A percentile compares a stretch with the other conserved stretches of the same genome.
Conservation (phyloP, 2,797 vertebrate species). For the Pteronotus mesoamericanus region DNA sequence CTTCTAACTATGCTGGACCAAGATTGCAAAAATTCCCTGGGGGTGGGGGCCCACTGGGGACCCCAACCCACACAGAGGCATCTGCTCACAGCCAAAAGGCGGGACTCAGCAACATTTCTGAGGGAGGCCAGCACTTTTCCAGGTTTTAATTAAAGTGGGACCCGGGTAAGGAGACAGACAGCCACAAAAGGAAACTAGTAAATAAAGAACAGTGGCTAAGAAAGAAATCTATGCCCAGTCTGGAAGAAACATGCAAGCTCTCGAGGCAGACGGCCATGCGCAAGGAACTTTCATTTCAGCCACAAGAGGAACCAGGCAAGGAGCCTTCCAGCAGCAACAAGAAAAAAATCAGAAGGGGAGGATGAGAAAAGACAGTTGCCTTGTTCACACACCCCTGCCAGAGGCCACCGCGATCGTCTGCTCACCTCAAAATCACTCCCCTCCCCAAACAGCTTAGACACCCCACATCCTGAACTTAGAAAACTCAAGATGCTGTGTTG, state of each 20-base stretch:
- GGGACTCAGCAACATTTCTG: slow-evolving; percentile 54
- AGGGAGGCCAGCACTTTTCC: slow-evolving; percentile 49
- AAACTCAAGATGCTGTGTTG: not conserved
- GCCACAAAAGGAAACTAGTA: slow-evolving; percentile 5
- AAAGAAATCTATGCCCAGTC: not conserved
- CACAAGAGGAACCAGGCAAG: not conserved
- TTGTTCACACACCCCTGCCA: accelerated
- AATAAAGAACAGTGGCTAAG: not conserved
- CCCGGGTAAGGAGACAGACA: not conserved
- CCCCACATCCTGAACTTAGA: not conserved
- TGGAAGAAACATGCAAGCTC: not conserved
- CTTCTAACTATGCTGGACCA: slow-evolving; percentile 84
- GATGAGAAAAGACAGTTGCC: not conserved
- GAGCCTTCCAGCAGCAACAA: not conserved
- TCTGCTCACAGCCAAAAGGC: slow-evolving; percentile 14
- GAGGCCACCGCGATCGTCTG: accelerated
- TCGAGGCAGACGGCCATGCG: not conserved
- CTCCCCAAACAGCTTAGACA: not conserved
- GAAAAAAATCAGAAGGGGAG: not conserved
- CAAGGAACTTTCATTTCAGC: not conserved
- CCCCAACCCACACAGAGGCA: slow-evolving; percentile 16
- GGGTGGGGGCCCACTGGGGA: not conserved
- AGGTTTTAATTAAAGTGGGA: slow-evolving; percentile 66
- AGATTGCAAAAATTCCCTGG: slow-evolving; percentile 82
- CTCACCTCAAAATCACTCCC: not conserved